A percentile compares a stretch with the other conserved stretches of the same genome.
Evolutionary conservation across 2,888 invertebrate genomes (phyloP).

Genomic region (Oscheius myriophilus): DNA sequence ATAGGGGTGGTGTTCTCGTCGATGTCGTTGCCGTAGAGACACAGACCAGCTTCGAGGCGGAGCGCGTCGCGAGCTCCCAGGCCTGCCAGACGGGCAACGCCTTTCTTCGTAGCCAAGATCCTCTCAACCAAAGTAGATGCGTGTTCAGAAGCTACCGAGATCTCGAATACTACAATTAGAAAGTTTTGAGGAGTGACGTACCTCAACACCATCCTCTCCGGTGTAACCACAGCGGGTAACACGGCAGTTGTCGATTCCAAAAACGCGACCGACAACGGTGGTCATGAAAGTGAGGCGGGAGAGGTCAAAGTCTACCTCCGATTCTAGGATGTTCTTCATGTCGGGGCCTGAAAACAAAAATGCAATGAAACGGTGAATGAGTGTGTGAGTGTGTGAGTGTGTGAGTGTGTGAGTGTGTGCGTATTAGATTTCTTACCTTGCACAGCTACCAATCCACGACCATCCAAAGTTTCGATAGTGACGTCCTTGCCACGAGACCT

Average conservation of each 20-base stretch:
- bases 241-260: slow-evolving; percentile 70
- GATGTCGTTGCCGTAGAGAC: slow-evolving; percentile 90
- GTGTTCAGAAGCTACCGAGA: slow-evolving; percentile 72
- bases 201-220: slow-evolving; percentile 96
- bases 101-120: slow-evolving; percentile 77
- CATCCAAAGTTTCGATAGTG: slow-evolving; percentile 79
- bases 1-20: slow-evolving; percentile 78
- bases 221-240: slow-evolving; percentile 94
- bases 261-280: slow-evolving; percentile 76
- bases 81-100: slow-evolving; percentile 85
- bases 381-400: too few relatives aligned
- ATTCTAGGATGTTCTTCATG: slow-evolving; percentile 75
- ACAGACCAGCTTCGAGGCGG: slow-evolving; percentile 96
- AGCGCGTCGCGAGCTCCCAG: slow-evolving; percentile 95
- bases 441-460: slow-evolving; percentile 77
- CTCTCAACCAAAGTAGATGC: slow-evolving; percentile 79
- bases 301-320: slow-evolving; percentile 78
- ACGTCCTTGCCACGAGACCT: slow-evolving; percentile 75
- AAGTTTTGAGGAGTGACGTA: slow-evolving; percentile 37
- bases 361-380: too few relatives aligned
- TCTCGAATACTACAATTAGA: slow-evolving; percentile 35
- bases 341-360: slow-evolving; percentile 71
- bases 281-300: slow-evolving; percentile 87
- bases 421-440: slow-evolving; percentile 73
- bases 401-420: too few relatives aligned